Percentiles rank a stretch among this genome's conserved stretches.
phyloP scores from a whole-genome alignment of 2,888 invertebrate genomes.

The Heteromurus nitidus region DNA sequence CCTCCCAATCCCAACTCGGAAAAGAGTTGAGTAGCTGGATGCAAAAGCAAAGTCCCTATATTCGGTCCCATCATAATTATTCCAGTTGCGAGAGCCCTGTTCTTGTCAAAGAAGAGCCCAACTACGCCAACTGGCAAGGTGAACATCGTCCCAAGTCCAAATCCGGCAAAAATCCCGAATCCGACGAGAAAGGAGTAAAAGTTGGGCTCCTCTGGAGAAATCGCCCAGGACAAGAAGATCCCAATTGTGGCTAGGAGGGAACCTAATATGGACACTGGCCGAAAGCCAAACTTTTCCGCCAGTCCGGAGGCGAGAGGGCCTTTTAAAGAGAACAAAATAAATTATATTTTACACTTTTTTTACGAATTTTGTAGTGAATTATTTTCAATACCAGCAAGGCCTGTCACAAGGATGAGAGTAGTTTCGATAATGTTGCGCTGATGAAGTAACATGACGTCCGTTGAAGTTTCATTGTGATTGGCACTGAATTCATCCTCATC shows the following conservation, averaged over 20 bases:
- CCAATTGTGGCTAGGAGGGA: slow-evolving; percentile 83
- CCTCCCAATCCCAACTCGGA: neutral
- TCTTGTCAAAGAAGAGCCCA: slow-evolving; percentile 97
- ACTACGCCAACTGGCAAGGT: slow-evolving; percentile 96
- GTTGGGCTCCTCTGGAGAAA: slow-evolving; percentile 58
- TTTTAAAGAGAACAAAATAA: too few species aligned
- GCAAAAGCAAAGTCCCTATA: slow-evolving; percentile 90
- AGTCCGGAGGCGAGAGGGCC: slow-evolving; percentile 95
- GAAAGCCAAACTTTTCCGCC: slow-evolving; percentile 94
- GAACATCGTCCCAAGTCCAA: slow-evolving; percentile 95
- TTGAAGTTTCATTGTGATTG: too few species aligned
- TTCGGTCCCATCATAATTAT: slow-evolving; percentile 97
- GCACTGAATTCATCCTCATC: slow-evolving; percentile 10
- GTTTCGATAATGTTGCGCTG: slow-evolving; percentile 90
- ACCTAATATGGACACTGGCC: slow-evolving; percentile 89
- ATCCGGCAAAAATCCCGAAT: slow-evolving; percentile 76
- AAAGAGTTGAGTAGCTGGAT: slow-evolving; percentile 79
- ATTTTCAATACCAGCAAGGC: slow-evolving; percentile 82
- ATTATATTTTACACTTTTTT: too few species aligned
- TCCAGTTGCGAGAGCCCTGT: slow-evolving; percentile 95
- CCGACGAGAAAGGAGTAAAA: slow-evolving; percentile 59
- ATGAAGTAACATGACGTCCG: slow-evolving; percentile 73
- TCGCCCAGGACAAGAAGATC: slow-evolving; percentile 81
- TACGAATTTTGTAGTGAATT: too few species aligned
- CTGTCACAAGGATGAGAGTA: slow-evolving; percentile 91